A percentile compares a stretch with the other conserved stretches of the same genome.
Conservation (phyloP, 2,113 vertebrate species). For the Mionectes macconnelli region DNA sequence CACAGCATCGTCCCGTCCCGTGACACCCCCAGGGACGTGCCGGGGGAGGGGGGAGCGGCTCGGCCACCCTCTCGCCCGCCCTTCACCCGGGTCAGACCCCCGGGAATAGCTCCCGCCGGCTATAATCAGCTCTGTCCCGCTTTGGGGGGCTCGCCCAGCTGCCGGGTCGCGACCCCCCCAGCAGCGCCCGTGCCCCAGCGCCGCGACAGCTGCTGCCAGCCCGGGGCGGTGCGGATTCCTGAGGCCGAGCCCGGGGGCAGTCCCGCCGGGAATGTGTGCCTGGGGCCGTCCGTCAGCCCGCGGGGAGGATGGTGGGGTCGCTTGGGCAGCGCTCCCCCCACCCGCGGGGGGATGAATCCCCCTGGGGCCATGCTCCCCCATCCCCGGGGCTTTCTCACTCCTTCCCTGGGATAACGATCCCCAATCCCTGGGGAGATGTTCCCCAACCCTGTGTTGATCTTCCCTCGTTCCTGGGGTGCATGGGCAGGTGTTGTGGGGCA, state of each 20-base stretch:
- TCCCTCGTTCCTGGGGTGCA: no score
- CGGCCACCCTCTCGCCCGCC: background rate
- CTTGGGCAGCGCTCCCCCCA: background rate
- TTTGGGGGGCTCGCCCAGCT: background rate
- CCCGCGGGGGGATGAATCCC: background rate
- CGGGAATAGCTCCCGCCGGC: background rate
- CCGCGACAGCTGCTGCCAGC: background rate
- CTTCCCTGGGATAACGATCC: no score
- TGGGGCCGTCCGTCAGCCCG: background rate
- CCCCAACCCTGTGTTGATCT: no score
- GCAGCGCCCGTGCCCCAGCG: background rate
- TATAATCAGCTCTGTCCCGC: background rate
- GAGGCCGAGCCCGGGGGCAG: background rate
- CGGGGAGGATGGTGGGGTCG: background rate
- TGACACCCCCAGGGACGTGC: fast-evolving
- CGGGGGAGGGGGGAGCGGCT: background rate
- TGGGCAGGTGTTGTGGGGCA: fast-evolving
- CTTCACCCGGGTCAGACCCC: background rate
- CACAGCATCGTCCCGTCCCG: background rate
- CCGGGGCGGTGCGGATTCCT: background rate
- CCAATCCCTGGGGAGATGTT: no score
- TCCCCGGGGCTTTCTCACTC: background rate
- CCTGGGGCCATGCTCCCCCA: fast-evolving
- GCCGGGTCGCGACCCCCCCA: background rate
- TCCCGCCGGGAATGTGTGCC: background rate